A percentile compares a stretch with the other conserved stretches of the same genome.
Evolutionary conservation across 2,888 invertebrate species (phyloP).

Genomic region (Brachypterus glaber): DNA sequence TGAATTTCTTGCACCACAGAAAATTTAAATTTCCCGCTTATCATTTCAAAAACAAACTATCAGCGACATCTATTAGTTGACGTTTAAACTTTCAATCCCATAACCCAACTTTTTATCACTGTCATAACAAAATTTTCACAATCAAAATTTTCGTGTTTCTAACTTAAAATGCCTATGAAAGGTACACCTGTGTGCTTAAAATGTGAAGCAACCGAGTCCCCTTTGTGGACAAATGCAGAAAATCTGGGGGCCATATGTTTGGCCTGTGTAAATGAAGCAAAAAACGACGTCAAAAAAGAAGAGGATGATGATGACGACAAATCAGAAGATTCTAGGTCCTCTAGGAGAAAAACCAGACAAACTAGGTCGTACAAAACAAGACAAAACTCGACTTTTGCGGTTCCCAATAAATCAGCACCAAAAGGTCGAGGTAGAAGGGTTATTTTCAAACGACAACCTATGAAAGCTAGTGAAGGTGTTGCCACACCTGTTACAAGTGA

Average conservation of each 20-base stretch:
- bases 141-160: no score
- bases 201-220: slow-evolving; percentile 59
- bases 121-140: no score
- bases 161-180: slow-evolving; percentile 43
- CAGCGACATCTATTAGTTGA: no score
- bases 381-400: slow-evolving; percentile 39
- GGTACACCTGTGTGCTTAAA: slow-evolving; percentile 59
- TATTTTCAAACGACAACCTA: slow-evolving; percentile 68
- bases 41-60: no score
- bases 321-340: slow-evolving; percentile 45
- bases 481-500: slow-evolving; percentile 75
- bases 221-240: slow-evolving; percentile 67
- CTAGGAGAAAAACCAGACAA: slow-evolving; percentile 52
- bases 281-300: slow-evolving; percentile 35
- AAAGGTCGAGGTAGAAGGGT: slow-evolving; percentile 69
- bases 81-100: no score
- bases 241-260: slow-evolving; percentile 65
- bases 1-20: no score
- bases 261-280: slow-evolving; percentile 55
- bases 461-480: slow-evolving; percentile 71
- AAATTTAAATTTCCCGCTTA: no score
- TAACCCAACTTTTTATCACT: no score
- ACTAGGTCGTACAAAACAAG: slow-evolving; percentile 43
- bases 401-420: slow-evolving; percentile 40
- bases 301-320: slow-evolving; percentile 32